Evolutionary conservation across 2,113 vertebrate genomes (phyloP).

Genomic region (Ochotona princeps): DNA sequence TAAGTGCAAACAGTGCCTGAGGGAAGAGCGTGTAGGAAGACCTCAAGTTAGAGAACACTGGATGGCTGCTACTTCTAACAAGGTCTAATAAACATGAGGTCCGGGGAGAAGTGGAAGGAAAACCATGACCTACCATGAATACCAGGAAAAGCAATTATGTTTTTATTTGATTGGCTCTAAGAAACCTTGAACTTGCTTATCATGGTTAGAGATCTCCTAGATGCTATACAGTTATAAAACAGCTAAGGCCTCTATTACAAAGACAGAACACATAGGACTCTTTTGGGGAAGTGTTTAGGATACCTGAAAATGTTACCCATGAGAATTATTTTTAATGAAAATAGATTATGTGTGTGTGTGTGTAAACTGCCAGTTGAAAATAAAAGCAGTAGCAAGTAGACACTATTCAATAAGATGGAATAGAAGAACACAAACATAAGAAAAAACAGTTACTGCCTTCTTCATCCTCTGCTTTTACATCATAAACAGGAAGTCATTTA

Average conservation of each 20-base stretch:
- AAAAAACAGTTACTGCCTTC: background rate
- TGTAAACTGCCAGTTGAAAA: background rate
- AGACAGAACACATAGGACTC: background rate
- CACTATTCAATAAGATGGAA: background rate
- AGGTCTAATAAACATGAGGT: background rate
- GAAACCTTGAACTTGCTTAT: constrained; percentile 42
- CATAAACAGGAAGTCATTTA: background rate
- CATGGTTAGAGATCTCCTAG: background rate
- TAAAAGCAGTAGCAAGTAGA: background rate
- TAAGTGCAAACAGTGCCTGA: background rate
- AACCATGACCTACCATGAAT: background rate
- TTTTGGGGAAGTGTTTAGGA: constrained; percentile 6
- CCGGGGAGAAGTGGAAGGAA: background rate
- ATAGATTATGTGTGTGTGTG: too few relatives aligned
- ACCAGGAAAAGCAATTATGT: background rate
- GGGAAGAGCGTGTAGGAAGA: background rate
- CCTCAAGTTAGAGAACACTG: background rate
- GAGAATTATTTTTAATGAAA: constrained; percentile 25
- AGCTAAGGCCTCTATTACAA: background rate
- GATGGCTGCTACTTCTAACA: background rate
- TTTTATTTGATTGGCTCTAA: constrained; percentile 27
- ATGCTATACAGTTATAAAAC: background rate
- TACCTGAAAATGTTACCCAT: constrained; percentile 26
- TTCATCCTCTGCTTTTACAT: background rate
- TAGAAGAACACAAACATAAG: too few relatives aligned